These are phyloP conservation scores for Hirundo rustica DNA, from an alignment of 2,797 vertebrate genomes.

Conservation along the genomic window DNA sequence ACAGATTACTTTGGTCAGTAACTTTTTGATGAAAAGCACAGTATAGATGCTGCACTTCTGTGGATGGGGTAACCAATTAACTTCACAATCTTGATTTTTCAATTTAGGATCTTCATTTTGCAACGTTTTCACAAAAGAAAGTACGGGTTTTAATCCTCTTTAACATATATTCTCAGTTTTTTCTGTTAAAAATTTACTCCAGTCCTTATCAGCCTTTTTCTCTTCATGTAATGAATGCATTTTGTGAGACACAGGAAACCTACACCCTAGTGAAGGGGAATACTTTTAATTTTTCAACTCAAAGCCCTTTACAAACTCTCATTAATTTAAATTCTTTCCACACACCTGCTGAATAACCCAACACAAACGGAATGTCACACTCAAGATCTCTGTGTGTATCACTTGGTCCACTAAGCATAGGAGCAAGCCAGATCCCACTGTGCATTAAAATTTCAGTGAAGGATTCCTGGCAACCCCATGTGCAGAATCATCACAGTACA, in stretches of 20 bases:
- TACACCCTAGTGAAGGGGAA: neutral
- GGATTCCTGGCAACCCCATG: slow-evolving; percentile 3
- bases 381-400: neutral
- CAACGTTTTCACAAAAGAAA: neutral
- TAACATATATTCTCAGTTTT: neutral
- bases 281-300: slow-evolving; percentile 52
- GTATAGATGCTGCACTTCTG: neutral
- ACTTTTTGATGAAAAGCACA: neutral
- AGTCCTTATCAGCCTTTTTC: neutral
- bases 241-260: neutral
- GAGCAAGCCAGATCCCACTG: slow-evolving; percentile 34
- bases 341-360: slow-evolving; percentile 9
- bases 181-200: neutral
- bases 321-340: slow-evolving; percentile 49
- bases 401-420: neutral
- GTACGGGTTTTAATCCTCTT: neutral
- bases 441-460: slow-evolving; percentile 4
- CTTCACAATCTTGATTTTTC: neutral
- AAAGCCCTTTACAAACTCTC: neutral
- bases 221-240: neutral
- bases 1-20: neutral
- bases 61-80: neutral
- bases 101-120: neutral
- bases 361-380: slow-evolving; percentile 12
- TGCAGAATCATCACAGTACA: neutral